Conservation (phyloP, 1,140 invertebrate genomes). For the Bactericera cockerelli region DNA sequence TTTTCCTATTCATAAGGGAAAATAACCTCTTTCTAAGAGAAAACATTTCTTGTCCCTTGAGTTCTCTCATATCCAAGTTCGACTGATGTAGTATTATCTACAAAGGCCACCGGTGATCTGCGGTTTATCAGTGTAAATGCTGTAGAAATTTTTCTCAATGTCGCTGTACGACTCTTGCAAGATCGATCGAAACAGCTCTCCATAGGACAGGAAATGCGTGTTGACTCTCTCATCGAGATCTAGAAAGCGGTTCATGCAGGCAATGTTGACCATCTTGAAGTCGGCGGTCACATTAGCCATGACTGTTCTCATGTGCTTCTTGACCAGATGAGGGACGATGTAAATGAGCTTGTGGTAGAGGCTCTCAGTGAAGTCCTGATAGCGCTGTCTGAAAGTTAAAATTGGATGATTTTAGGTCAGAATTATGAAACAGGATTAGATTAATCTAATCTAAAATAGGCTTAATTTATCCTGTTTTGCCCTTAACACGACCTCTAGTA, state of each 20-base stretch:
- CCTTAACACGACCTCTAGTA: too few relatives aligned
- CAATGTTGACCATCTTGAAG: background rate
- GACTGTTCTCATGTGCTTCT: background rate
- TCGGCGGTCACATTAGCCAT: background rate
- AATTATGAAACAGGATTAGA: too few relatives aligned
- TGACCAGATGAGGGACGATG: background rate
- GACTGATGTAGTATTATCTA: too few relatives aligned
- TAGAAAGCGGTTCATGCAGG: background rate
- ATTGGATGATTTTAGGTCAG: too few relatives aligned
- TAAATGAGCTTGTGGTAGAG: background rate
- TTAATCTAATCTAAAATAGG: too few relatives aligned
- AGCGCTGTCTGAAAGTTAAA: background rate
- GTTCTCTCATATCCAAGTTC: too few relatives aligned
- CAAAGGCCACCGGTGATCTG: background rate
- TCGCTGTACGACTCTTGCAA: background rate
- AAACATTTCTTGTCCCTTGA: too few relatives aligned
- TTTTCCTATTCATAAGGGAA: too few relatives aligned
- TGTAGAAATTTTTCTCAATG: conserved; percentile 1
- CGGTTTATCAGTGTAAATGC: background rate
- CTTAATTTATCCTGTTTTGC: too few relatives aligned
- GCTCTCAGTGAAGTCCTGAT: background rate
- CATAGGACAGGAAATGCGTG: conserved; percentile 5
- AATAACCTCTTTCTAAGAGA: too few relatives aligned
- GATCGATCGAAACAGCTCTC: background rate
- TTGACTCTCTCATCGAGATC: background rate